Conservation (phyloP, 1,140 invertebrate genomes). For the Drosophila busckii region DNA sequence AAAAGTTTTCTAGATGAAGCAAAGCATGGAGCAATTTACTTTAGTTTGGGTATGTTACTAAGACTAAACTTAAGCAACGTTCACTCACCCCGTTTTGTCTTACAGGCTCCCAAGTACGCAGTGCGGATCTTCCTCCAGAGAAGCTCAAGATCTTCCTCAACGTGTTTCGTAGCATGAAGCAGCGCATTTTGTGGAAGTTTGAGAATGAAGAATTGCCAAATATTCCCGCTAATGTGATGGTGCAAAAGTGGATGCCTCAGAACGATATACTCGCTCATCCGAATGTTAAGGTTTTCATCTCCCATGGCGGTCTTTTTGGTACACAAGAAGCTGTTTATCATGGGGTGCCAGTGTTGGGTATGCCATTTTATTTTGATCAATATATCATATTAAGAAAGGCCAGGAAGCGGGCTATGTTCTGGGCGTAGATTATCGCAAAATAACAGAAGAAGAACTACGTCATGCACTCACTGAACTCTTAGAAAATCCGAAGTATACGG, state of each 20-base stretch:
- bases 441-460: slow-evolving; percentile 72
- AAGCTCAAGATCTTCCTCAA: slow-evolving; percentile 79
- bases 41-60: slow-evolving; percentile 80
- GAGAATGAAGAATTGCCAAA: slow-evolving; percentile 80
- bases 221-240: slow-evolving; percentile 81
- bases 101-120: slow-evolving; percentile 60
- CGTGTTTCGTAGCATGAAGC: slow-evolving; percentile 80
- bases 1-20: slow-evolving; percentile 78
- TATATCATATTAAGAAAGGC: slow-evolving; percentile 47
- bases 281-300: slow-evolving; percentile 82
- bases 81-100: background rate
- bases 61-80: no score
- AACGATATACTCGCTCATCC: slow-evolving; percentile 82
- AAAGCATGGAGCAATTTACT: slow-evolving; percentile 81
- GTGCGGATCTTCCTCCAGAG: slow-evolving; percentile 72
- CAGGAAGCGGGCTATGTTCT: slow-evolving; percentile 39
- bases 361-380: slow-evolving; percentile 83
- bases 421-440: slow-evolving; percentile 43
- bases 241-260: slow-evolving; percentile 83
- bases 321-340: slow-evolving; percentile 82
- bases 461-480: slow-evolving; percentile 78
- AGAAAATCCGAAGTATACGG: slow-evolving; percentile 77
- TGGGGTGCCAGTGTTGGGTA: slow-evolving; percentile 82
- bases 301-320: slow-evolving; percentile 83
- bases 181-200: slow-evolving; percentile 83